These are phyloP conservation scores for Steatocranus sp. DNA, from an alignment of 2,797 vertebrate species.

Conservation along the genomic window DNA sequence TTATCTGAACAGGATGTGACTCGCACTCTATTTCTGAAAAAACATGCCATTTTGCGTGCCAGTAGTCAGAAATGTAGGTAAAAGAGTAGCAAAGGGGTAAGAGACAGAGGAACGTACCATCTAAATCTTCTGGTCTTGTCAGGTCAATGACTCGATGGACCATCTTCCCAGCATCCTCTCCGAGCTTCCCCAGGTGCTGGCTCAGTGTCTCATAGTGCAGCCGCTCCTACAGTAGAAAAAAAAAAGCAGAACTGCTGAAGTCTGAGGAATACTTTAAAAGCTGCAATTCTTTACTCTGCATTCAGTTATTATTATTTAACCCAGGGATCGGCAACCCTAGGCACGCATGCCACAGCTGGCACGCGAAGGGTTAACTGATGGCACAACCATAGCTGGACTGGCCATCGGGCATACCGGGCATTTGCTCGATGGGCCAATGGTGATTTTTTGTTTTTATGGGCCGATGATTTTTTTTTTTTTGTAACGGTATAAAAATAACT, in stretches of 20 bases:
- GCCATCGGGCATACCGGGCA: neutral
- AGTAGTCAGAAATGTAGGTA: neutral
- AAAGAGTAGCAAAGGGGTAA: neutral
- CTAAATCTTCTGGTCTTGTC: constrained; percentile 90
- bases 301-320: neutral
- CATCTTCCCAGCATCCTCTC: constrained; percentile 86
- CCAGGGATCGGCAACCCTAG: neutral
- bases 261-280: neutral
- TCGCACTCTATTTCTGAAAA: neutral
- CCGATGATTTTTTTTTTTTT: neutral
- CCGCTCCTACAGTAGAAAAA: constrained; percentile 77
- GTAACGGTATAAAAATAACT: neutral
- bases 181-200: constrained; percentile 87
- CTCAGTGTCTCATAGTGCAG: constrained; percentile 90
- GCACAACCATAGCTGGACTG: neutral
- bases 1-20: constrained; percentile 32
- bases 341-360: neutral
- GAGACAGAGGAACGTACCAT: constrained; percentile 73
- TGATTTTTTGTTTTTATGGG: neutral
- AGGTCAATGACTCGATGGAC: constrained; percentile 93
- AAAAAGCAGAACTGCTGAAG: neutral
- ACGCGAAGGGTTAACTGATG: neutral
- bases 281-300: neutral
- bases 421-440: neutral
- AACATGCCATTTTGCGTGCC: neutral